Conservation (phyloP, 2,113 vertebrate genomes). For the Cebidichthys violaceus region DNA sequence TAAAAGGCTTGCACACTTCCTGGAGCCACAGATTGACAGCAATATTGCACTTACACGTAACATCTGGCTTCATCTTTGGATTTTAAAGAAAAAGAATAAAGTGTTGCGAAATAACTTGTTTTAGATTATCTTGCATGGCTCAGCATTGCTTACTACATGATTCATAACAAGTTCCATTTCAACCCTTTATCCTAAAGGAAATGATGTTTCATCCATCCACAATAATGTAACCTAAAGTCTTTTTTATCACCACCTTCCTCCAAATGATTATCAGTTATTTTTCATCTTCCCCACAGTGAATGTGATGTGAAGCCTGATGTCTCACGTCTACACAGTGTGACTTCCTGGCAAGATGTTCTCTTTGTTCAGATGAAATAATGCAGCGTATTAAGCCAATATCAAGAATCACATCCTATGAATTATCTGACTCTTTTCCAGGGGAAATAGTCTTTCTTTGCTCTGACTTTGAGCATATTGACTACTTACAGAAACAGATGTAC, state of each 20-base stretch:
- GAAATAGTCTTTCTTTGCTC: conserved; percentile 2
- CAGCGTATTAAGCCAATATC: background rate
- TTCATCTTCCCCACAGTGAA: conserved; percentile 2
- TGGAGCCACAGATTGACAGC: background rate
- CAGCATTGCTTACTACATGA: conserved; percentile 11
- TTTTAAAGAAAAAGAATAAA: background rate
- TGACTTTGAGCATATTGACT: conserved; percentile 15
- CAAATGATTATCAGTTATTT: background rate
- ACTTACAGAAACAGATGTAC: conserved; percentile 3
- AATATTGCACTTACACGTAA: background rate
- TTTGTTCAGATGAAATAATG: conserved; percentile 26
- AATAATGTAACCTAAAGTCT: background rate
- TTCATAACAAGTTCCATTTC: conserved; percentile 10
- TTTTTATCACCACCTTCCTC: conserved; percentile 1
- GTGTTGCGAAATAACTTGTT: background rate
- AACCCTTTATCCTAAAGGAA: background rate
- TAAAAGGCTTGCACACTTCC: background rate
- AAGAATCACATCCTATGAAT: background rate
- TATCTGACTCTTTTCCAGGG: background rate
- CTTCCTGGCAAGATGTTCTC: conserved; percentile 1
- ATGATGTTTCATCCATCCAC: background rate
- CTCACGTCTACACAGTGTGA: background rate
- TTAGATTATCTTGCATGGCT: background rate
- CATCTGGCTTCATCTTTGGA: background rate
- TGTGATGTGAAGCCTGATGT: conserved; percentile 7